Conservation (phyloP, 2,113 vertebrate species). For the Tursiops truncatus region DNA sequence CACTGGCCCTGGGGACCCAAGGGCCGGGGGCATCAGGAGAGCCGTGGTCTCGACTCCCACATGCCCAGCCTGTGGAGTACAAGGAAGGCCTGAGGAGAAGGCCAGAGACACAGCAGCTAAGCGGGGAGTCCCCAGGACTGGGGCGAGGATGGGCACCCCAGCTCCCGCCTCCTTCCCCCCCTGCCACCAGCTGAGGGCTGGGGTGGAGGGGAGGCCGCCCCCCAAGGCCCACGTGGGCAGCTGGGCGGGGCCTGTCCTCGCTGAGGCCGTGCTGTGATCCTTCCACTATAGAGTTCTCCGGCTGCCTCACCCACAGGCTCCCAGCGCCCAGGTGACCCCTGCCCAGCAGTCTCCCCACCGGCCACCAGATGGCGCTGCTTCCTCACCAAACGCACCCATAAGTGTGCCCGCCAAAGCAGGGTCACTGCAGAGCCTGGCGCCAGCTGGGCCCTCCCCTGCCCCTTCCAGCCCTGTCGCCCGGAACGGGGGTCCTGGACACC, state of each 20-base stretch:
- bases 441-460: fast-evolving
- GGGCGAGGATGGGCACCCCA: neutral
- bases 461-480: neutral
- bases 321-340: fast-evolving
- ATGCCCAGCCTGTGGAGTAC: neutral
- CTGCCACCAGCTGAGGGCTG: neutral
- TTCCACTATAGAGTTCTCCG: neutral
- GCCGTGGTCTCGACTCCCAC: fast-evolving
- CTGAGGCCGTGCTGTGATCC: fast-evolving
- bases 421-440: fast-evolving
- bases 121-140: neutral
- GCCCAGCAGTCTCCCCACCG: fast-evolving
- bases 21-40: neutral
- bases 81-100: neutral
- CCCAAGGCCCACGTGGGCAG: neutral
- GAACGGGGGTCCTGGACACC: neutral
- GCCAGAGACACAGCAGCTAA: neutral
- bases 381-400: fast-evolving
- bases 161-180: neutral
- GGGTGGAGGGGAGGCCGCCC: neutral
- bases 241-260: neutral
- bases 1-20: neutral
- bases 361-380: neutral
- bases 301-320: fast-evolving
- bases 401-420: fast-evolving